Evolutionary conservation across 2,888 invertebrate species (phyloP), one percentile per base, ranked within the genome.

Genomic region (Amphipyra berbera): DNA sequence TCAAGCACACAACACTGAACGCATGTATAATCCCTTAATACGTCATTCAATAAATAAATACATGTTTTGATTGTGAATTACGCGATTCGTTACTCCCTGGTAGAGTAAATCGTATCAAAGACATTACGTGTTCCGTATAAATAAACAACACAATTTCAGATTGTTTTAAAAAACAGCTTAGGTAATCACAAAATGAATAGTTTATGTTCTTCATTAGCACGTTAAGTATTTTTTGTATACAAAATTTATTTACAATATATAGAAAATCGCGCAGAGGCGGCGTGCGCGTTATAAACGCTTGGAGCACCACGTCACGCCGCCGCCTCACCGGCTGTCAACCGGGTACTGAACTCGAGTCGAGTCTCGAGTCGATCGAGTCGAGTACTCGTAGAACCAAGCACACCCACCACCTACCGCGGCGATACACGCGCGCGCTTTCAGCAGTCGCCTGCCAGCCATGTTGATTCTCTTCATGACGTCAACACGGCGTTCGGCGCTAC

Each of bases 271-370:
- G 90, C 87, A 91, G 90, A 90, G 93, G 92, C 94, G 94, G 93
- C 93, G 93, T 88, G 89, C 89, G 91, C 89, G 89, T 88, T 82
- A 81, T 75, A 68, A 77, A 84, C 79, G 78, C 78, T 83, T 79
- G 57, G 73, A 76, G 61, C 79, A 85, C 81, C 84, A 79, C 83
- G 81, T 88, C 82, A 90, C 91, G 90, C 92, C 91, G 91, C 94
- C 93, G 91, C 92, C 92, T 90, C 91, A 84, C 92, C 94, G 94
- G 94, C 90, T 92, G 93, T 92, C 93, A 91, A 91, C 92, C 94
- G 94, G 94, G 92, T 94, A 95, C 95, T 95, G 92, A 94, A 93
- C 92, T 90, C 88, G 74, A 60, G 27, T 90, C 88, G 74, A 60
- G 27, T 33, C 53, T 55, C 66, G 62, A 81, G 83, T 87, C 86